Evolutionary conservation across 2,113 vertebrate genomes (phyloP).

Genomic region (Prionailurus bengalensis): DNA sequence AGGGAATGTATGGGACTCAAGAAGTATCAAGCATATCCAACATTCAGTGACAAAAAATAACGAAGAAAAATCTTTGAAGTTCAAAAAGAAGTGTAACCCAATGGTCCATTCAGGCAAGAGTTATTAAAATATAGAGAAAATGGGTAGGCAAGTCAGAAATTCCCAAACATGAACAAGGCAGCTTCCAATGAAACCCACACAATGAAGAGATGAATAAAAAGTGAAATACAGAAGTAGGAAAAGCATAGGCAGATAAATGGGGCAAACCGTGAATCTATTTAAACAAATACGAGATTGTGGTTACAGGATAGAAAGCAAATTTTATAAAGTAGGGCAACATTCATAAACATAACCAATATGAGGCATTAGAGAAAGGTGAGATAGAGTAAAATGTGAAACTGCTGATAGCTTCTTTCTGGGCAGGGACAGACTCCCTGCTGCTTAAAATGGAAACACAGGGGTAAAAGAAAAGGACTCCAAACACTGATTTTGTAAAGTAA

Average conservation of each 20-base stretch:
- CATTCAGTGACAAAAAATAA: background rate
- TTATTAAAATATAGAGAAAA: background rate
- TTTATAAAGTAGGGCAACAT: background rate
- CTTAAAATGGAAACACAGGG: slow-evolving; percentile 53
- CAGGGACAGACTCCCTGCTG: slow-evolving; percentile 11
- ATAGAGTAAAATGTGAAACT: background rate
- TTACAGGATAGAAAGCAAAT: slow-evolving; percentile 11
- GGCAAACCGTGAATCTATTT: background rate
- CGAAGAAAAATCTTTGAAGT: slow-evolving; percentile 18
- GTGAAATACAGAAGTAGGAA: background rate
- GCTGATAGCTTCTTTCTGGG: background rate
- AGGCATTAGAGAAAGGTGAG: background rate
- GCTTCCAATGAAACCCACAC: background rate
- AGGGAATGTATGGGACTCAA: background rate
- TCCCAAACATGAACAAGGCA: background rate
- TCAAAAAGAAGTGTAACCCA: background rate
- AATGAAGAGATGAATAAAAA: background rate
- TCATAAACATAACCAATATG: background rate
- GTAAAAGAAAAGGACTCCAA: background rate
- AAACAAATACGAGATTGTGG: background rate
- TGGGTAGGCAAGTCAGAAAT: background rate
- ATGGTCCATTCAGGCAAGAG: background rate
- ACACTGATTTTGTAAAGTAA: slow-evolving; percentile 28
- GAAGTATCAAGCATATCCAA: background rate
- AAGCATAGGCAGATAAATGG: background rate